Evolutionary conservation across 2,113 vertebrate genomes (phyloP).

Genomic region (Circaetus gallicus): DNA sequence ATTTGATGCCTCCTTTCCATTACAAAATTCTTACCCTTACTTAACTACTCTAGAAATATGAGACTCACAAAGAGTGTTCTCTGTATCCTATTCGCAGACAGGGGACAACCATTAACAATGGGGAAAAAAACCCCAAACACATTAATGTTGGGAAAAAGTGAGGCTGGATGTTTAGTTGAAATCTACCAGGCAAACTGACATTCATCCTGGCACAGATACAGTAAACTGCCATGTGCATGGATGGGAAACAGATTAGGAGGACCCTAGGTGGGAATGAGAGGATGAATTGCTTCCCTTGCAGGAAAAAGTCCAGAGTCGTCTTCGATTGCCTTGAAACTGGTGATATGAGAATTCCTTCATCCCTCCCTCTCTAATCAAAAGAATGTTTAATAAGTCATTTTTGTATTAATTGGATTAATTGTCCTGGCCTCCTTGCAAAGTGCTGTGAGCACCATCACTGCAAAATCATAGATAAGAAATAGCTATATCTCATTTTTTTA

Average conservation of each 20-base stretch:
- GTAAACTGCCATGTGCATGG: neutral
- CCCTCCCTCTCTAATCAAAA: neutral
- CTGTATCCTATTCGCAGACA: rapidly evolving
- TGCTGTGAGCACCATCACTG: neutral
- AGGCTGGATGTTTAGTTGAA: neutral
- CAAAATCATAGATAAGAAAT: neutral
- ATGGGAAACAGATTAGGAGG: neutral
- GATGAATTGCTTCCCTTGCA: neutral
- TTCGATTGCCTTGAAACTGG: neutral
- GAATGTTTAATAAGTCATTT: neutral
- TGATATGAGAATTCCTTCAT: neutral
- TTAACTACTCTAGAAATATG: neutral
- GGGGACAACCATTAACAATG: neutral
- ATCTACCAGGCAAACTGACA: neutral
- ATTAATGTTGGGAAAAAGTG: neutral
- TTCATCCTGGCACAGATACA: neutral
- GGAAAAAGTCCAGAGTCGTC: neutral
- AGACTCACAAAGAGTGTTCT: neutral
- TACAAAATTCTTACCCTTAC: neutral
- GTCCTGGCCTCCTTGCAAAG: neutral
- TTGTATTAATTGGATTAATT: neutral
- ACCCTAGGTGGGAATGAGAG: neutral
- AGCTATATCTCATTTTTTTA: neutral
- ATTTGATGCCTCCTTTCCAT: neutral
- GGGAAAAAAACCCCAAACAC: neutral